phyloP scores from a whole-genome alignment of 1,140 invertebrate species.

The Pseudachorutes palmiensis region DNA sequence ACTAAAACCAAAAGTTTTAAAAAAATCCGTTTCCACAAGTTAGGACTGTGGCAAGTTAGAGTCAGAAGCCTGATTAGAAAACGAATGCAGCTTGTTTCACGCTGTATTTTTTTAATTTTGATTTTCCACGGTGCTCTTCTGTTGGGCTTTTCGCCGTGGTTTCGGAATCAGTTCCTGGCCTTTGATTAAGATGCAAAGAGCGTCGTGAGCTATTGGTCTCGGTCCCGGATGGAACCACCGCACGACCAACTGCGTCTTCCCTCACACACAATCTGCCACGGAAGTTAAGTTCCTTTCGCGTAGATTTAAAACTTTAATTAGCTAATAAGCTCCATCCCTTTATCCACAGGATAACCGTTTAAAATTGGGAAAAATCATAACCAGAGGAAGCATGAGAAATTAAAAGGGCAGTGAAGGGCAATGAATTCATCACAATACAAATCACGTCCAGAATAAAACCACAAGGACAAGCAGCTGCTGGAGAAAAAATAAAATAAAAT shows the following conservation, averaged over 20 bases:
- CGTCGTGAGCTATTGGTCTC: constrained; percentile 13
- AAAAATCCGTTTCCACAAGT: too few species aligned
- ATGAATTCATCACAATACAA: constrained; percentile 4
- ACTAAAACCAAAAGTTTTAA: too few species aligned
- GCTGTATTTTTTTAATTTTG: too few species aligned
- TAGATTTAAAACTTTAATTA: constrained; percentile 6
- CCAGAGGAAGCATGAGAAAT: too few species aligned
- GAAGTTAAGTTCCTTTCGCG: neutral
- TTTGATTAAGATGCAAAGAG: constrained; percentile 20
- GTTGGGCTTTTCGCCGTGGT: too few species aligned
- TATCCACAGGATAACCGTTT: neutral
- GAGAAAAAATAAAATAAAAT: too few species aligned
- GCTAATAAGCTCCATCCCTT: neutral
- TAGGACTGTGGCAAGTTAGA: too few species aligned
- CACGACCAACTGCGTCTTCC: constrained; percentile 6
- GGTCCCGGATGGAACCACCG: neutral
- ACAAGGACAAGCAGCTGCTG: neutral
- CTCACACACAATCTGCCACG: constrained; percentile 3
- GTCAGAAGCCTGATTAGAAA: too few species aligned
- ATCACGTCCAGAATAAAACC: neutral
- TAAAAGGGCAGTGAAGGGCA: too few species aligned
- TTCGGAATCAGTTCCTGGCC: neutral
- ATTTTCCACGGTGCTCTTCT: too few species aligned
- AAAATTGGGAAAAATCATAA: neutral
- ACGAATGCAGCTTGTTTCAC: too few species aligned